These are phyloP conservation scores for Sula dactylatra DNA, from an alignment of 2,113 vertebrate species.

Conservation along the genomic window DNA sequence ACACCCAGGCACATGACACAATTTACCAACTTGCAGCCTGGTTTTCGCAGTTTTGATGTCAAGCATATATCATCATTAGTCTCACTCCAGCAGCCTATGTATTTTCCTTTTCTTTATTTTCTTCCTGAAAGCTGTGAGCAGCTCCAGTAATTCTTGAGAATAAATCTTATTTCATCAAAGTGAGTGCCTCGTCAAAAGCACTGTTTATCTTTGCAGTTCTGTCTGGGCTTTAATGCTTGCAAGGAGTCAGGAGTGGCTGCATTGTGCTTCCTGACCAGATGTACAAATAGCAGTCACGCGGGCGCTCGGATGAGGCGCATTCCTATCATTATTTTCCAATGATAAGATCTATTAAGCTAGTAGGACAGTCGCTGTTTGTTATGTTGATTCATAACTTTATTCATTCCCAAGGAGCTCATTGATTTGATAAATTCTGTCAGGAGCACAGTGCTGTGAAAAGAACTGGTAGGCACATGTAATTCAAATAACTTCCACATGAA, in stretches of 20 bases:
- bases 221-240: conserved; percentile 11
- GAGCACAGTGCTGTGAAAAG: not conserved
- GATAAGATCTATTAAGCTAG: conserved; percentile 28
- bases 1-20: not conserved
- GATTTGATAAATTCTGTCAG: not conserved
- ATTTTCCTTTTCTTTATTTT: conserved; percentile 4
- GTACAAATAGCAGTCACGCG: not conserved
- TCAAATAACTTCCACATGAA: not conserved
- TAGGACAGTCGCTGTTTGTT: conserved; percentile 24
- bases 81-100: conserved; percentile 47
- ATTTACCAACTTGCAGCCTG: not conserved
- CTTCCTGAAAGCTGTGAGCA: conserved; percentile 36
- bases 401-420: not conserved
- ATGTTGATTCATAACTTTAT: not conserved
- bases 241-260: not conserved
- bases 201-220: conserved; percentile 25
- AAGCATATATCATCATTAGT: conserved; percentile 36
- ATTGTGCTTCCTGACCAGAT: conserved; percentile 38
- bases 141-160: conserved; percentile 37
- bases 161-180: conserved; percentile 63
- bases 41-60: conserved; percentile 3
- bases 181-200: not conserved
- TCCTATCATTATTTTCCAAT: conserved; percentile 37
- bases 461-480: not conserved
- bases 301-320: conserved; percentile 17